Conservation (phyloP, 2,797 vertebrate genomes). For the Chelonia mydas region DNA sequence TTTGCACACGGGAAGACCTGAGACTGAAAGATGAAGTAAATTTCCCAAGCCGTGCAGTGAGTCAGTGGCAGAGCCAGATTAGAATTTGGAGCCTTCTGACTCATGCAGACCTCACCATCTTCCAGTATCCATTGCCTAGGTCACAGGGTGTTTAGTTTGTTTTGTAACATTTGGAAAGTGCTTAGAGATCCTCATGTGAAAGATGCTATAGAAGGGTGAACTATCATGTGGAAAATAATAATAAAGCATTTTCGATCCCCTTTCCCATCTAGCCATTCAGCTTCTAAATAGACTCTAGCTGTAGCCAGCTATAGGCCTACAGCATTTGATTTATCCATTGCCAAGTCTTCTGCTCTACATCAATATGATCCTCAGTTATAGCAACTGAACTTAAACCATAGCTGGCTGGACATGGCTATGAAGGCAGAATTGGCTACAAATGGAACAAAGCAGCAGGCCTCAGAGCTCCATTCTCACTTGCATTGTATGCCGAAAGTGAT, state of each 20-base stretch:
- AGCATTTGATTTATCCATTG: background rate
- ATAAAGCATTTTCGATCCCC: background rate
- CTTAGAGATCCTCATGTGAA: background rate
- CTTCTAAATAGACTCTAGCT: background rate
- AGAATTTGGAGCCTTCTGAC: background rate
- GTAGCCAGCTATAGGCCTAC: background rate
- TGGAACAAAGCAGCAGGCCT: constrained; percentile 18
- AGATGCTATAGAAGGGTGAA: background rate
- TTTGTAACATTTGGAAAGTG: background rate
- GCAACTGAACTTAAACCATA: background rate
- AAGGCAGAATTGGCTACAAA: background rate
- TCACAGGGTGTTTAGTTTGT: background rate
- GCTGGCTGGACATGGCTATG: background rate
- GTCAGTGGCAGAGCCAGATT: background rate
- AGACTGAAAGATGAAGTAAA: background rate
- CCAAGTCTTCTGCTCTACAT: background rate
- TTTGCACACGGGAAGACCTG: background rate
- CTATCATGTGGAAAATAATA: background rate
- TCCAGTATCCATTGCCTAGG: background rate
- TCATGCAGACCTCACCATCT: background rate
- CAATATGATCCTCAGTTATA: background rate
- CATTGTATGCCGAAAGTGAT: constrained; percentile 34
- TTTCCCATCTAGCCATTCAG: background rate
- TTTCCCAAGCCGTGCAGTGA: background rate
- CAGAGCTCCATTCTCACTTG: constrained; percentile 23